These are phyloP conservation scores for Uria lomvia DNA, from an alignment of 2,113 vertebrate species.

Conservation along the genomic window DNA sequence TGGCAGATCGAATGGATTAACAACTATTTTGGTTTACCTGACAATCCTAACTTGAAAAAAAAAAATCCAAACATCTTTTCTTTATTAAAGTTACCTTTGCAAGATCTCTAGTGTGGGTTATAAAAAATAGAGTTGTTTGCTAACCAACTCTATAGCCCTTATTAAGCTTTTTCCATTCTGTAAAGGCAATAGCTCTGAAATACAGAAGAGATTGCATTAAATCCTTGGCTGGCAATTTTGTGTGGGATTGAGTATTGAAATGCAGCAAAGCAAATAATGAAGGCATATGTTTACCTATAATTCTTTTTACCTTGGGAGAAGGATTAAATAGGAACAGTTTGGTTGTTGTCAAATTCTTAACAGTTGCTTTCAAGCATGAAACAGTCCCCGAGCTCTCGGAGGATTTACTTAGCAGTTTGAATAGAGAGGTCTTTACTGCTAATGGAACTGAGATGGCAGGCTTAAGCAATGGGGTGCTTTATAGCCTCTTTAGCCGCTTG, in stretches of 20 bases:
- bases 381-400: constrained; percentile 77
- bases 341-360: constrained; percentile 91
- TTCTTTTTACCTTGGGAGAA: constrained; percentile 89
- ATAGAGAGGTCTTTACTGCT: constrained; percentile 85
- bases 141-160: constrained; percentile 60
- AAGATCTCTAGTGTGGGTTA: constrained; percentile 47
- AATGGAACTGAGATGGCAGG: constrained; percentile 84
- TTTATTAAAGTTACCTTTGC: constrained; percentile 29
- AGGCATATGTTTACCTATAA: constrained; percentile 92
- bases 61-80: background rate
- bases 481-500: constrained; percentile 82
- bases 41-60: background rate
- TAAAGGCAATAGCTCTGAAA: constrained; percentile 74
- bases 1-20: background rate
- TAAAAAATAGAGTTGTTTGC: constrained; percentile 55
- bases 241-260: constrained; percentile 82
- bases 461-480: constrained; percentile 82
- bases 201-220: constrained; percentile 77
- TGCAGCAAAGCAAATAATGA: constrained; percentile 91
- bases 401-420: constrained; percentile 85
- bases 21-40: background rate
- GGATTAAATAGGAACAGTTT: constrained; percentile 90
- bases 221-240: constrained; percentile 81
- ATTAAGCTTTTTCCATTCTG: constrained; percentile 72
- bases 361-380: constrained; percentile 89